Percentiles rank a stretch among this genome's conserved stretches.
Evolutionary conservation across 2,797 vertebrate genomes (phyloP).

Genomic region (Thunnus albacares): DNA sequence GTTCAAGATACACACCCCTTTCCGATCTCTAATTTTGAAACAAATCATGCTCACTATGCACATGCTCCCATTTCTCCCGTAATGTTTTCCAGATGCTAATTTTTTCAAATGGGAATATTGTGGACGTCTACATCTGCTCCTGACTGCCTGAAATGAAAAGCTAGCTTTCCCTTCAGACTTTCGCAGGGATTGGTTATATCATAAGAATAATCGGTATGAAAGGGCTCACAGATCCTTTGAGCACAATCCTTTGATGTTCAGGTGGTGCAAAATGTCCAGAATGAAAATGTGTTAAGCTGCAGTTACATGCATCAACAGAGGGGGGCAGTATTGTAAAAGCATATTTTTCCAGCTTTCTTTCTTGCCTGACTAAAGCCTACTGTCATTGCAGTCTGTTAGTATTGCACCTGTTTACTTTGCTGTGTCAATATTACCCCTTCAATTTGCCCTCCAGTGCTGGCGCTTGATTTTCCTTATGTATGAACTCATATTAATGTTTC

Average conservation of each 20-base stretch:
- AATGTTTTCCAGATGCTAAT: slow-evolving; percentile 56
- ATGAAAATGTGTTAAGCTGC: slow-evolving; percentile 53
- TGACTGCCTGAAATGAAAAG: slow-evolving; percentile 62
- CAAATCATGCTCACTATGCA: slow-evolving; percentile 29
- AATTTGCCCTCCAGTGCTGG: slow-evolving; percentile 52
- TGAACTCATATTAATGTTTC: slow-evolving; percentile 44
- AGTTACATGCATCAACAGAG: slow-evolving; percentile 53
- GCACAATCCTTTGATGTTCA: slow-evolving; percentile 69
- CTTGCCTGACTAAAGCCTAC: slow-evolving; percentile 35
- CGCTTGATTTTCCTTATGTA: slow-evolving; percentile 53
- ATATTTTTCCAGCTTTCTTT: slow-evolving; percentile 24
- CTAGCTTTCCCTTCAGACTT: slow-evolving; percentile 56
- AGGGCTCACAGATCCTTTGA: slow-evolving; percentile 63
- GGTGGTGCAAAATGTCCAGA: slow-evolving; percentile 59
- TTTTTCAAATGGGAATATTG: slow-evolving; percentile 33
- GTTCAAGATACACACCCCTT: slow-evolving; percentile 31
- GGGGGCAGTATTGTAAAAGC: slow-evolving; percentile 83
- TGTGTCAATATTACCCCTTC: slow-evolving; percentile 71
- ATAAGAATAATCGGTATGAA: slow-evolving; percentile 68
- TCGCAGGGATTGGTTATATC: slow-evolving; percentile 62
- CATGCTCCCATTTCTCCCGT: not conserved
- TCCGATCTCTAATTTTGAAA: slow-evolving; percentile 40
- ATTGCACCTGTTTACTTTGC: slow-evolving; percentile 74
- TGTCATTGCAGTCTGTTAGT: slow-evolving; percentile 66
- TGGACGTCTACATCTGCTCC: slow-evolving; percentile 52